A percentile compares a stretch with the other conserved stretches of the same genome.
These are phyloP conservation scores for Hydropsyche betteni DNA, from an alignment of 2,888 invertebrate genomes.

Conservation along the genomic window DNA sequence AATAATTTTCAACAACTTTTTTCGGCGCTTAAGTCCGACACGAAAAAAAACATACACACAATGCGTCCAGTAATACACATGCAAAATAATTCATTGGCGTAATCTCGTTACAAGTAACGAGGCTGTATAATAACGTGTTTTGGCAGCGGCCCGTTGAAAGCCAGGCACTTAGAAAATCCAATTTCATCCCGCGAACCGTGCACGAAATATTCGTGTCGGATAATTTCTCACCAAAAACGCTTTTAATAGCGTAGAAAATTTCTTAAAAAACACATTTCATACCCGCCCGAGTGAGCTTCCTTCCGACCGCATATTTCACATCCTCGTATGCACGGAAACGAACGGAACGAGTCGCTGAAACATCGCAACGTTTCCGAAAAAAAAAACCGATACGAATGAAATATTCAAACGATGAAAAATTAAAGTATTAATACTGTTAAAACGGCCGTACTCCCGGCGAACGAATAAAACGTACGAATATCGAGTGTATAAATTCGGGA, in stretches of 20 bases:
- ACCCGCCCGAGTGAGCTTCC: slow-evolving; percentile 16
- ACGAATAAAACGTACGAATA: background rate
- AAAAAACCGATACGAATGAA: too few relatives aligned
- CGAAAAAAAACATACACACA: background rate
- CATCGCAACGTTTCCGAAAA: too few relatives aligned
- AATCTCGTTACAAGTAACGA: slow-evolving; percentile 39
- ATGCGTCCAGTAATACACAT: background rate
- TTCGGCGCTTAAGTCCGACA: background rate
- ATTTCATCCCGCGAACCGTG: slow-evolving; percentile 35
- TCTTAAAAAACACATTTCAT: slow-evolving; percentile 4
- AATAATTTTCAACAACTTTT: slow-evolving; percentile 12
- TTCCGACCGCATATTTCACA: slow-evolving; percentile 17
- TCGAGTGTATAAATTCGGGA: slow-evolving; percentile 2
- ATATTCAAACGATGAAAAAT: too few relatives aligned
- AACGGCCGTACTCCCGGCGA: background rate
- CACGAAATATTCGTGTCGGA: slow-evolving; percentile 28
- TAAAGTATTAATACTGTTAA: too few relatives aligned
- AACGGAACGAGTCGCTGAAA: too few relatives aligned
- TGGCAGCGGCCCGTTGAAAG: slow-evolving; percentile 38
- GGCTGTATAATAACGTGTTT: slow-evolving; percentile 35
- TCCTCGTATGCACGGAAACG: background rate
- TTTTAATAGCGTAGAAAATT: slow-evolving; percentile 33
- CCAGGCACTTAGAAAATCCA: slow-evolving; percentile 40
- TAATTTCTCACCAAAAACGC: slow-evolving; percentile 27
- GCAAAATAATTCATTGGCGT: slow-evolving; percentile 32